Evolutionary conservation across 1,140 invertebrate genomes (phyloP).

Genomic region (Stegodyphus mimosarum): DNA sequence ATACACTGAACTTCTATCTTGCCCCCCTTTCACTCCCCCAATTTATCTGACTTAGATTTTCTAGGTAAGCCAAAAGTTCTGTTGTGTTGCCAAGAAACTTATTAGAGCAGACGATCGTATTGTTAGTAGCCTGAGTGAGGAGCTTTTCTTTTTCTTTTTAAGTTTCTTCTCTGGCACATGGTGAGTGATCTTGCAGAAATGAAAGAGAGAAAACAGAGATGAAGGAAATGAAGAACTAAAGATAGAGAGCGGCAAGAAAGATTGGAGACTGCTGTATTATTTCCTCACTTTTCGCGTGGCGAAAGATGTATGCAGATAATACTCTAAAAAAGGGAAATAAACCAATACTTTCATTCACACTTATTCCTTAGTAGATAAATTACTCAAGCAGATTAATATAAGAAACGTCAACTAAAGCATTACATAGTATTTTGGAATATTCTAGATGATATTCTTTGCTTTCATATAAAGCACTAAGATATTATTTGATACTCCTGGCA

Average conservation of each 20-base stretch:
- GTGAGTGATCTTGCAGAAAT: constrained; percentile 4
- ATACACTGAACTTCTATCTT: constrained; percentile 38
- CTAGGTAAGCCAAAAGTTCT: constrained; percentile 49
- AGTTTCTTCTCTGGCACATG: constrained; percentile 29
- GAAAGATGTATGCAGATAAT: no score
- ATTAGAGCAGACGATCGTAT: constrained; percentile 43
- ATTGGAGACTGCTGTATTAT: not conserved
- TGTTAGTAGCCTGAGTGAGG: not conserved
- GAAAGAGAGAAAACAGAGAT: not conserved
- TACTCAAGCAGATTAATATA: no score
- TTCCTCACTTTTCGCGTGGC: no score
- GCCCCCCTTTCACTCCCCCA: not conserved
- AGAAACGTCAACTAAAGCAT: no score
- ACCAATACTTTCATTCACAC: no score
- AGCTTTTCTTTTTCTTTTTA: not conserved
- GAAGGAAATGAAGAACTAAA: constrained; percentile 4
- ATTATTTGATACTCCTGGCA: no score
- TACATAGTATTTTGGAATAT: no score
- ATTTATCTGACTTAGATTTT: not conserved
- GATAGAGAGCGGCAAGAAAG: not conserved
- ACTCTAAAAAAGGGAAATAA: no score
- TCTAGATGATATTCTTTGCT: no score
- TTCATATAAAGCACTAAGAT: no score
- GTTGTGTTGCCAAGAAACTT: constrained; percentile 29
- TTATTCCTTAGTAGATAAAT: no score